Evolutionary conservation across 1,140 invertebrate genomes (phyloP), one percentile per base, ranked within the genome.

Genomic region (Brachionus paranguensis): DNA sequence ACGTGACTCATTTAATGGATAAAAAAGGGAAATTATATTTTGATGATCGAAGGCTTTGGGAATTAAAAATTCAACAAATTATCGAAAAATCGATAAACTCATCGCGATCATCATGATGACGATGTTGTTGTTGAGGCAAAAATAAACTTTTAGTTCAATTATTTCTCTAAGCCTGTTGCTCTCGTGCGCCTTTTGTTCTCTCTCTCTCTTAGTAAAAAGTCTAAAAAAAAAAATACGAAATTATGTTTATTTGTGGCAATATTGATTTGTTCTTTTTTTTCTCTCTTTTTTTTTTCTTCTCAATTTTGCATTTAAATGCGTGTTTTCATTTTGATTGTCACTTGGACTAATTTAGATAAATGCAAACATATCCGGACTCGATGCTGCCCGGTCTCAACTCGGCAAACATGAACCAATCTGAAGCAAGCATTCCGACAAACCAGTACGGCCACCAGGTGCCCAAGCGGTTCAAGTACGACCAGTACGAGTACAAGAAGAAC

Each of bases 311-410:
- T 24, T 60, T 60, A 60, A 60, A 60, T 60, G 20, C 20, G 17
- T 55, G 53, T 55, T 55, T 60, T 60, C 10, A 60, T 37, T 70
- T 70, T 68, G 64, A 68, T 60, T 60, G 8, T 60, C 7, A 60
- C 20, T 60, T 20, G 5, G 6, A 37, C 33, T 7, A 37, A 37
- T 47, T 60, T 60, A 60, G 53, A 70, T 41, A 76, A 76, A 76
- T 76, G 72, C 72, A 76, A 76, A 76, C 43, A 50, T 76, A 76
- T 76, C 24, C 72, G 20, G 45, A 76, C 47, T 50, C 72, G 27
- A 50, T 76, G 33, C 43, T 50, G 20, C 45, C 41, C 17, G 43
- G 45, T n/a, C 72, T 50, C 12, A 76, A 27, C 43, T 76, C 41
- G 72, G 43, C 72, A 8, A 76, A 29, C 47, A 50, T 47, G 43